Evolutionary conservation across 2,113 vertebrate genomes (phyloP).

Genomic region (Cygnus atratus): DNA sequence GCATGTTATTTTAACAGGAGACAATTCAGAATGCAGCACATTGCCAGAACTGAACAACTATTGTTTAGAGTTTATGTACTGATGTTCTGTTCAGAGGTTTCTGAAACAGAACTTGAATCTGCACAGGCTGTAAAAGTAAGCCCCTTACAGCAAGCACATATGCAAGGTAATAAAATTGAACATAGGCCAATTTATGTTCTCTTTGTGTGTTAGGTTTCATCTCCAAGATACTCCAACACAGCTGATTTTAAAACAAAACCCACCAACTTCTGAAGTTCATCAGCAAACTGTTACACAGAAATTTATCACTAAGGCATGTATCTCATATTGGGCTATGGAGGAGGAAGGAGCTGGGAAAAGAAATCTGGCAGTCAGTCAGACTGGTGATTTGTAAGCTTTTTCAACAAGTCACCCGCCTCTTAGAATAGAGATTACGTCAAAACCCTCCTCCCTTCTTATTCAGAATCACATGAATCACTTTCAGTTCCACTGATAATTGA

Average conservation of each 20-base stretch:
- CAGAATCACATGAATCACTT: neutral
- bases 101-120: neutral
- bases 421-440: neutral
- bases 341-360: neutral
- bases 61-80: neutral
- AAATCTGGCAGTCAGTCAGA: neutral
- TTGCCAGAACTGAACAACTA: neutral
- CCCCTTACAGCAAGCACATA: neutral
- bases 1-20: neutral
- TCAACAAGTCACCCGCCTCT: neutral
- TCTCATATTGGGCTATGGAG: neutral
- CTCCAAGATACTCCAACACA: neutral
- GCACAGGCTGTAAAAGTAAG: neutral
- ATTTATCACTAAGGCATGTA: neutral
- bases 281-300: neutral
- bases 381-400: constrained; percentile 7
- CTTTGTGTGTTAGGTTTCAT: neutral
- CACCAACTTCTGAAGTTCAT: neutral
- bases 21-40: neutral
- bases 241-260: neutral
- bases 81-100: neutral
- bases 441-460: neutral
- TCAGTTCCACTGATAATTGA: neutral
- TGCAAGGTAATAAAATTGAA: neutral
- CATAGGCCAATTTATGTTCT: neutral